These are phyloP conservation scores for Platycercus adscitus DNA, from an alignment of 2,113 vertebrate genomes.

Conservation along the genomic window DNA sequence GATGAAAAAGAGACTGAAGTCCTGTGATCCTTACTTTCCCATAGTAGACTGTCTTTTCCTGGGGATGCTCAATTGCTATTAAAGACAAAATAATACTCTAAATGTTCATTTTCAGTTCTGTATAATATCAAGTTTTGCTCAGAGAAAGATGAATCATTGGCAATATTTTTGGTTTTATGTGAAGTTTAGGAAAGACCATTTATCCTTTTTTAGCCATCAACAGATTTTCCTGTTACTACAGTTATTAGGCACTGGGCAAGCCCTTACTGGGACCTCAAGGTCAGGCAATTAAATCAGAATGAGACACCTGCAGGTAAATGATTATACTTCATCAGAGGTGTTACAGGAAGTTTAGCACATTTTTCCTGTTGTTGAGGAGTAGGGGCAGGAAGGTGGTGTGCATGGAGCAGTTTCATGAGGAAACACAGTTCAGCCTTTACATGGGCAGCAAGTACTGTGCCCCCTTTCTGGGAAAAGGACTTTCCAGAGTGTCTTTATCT, in stretches of 20 bases:
- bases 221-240: background rate
- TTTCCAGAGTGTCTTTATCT: background rate
- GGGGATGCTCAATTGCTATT: background rate
- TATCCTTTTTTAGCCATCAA: background rate
- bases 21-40: constrained; percentile 27
- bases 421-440: background rate
- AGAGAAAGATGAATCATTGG: background rate
- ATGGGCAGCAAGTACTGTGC: background rate
- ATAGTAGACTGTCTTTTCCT: background rate
- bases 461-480: background rate
- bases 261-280: background rate
- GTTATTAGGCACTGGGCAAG: background rate
- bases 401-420: background rate
- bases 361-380: background rate
- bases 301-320: background rate
- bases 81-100: background rate
- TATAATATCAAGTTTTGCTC: background rate
- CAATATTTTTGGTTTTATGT: background rate
- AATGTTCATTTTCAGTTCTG: background rate
- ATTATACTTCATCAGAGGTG: background rate
- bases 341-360: background rate
- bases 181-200: background rate
- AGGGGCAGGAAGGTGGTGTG: background rate
- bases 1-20: constrained; percentile 25
- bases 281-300: background rate